Evolutionary conservation across 2,888 invertebrate species (phyloP), one percentile per base, ranked within the genome.

Genomic region (Cenopis cana): DNA sequence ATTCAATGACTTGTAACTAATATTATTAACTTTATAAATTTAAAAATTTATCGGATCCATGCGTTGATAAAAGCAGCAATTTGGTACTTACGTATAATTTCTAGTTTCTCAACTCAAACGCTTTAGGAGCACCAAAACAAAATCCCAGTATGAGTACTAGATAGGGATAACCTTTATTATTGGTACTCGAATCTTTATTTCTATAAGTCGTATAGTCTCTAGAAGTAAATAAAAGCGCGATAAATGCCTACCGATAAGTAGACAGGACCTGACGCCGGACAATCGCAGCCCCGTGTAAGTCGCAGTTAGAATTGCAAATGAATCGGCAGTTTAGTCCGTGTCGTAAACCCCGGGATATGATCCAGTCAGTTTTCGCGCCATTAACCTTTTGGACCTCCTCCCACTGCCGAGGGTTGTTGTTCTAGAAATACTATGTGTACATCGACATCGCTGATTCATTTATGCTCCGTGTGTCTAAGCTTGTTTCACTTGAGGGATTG

Each of bases 321-420:
- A 93, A 93, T 91, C 91, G 91, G 88, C 89, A 89, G 87, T 92
- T 93, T 91, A 88, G 90, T 89, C 84, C 86, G 87, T 82, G 88
- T 91, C 93, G 92, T 93, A 93, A 93, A 93, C 82, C 79, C 85
- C 80, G 89, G 90, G 90, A 93, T 93, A 93, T 92, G 93, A 92
- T 92, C 91, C 92, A 90, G 93, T 91, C 91, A 91, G 89, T 93
- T 92, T 89, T 93, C 93, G 89, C 93, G 79, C 92, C 93, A 93
- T 93, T 93, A 93, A 93, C 88, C 85, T 81, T 85, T 89, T 81
- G 90, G 92, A 90, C 90, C 82, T 82, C 84, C 85, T 84, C 83
- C 84, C 82, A 81, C 85, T 82, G 85, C 86, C 84, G 81, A 79
- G 79, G 80, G 69, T 50, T 85, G 84, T 88, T 88, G 86, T 88